Base-by-base conservation (phyloP, 2,888 invertebrate genomes). In the Drosophila kanekoi region DNA sequence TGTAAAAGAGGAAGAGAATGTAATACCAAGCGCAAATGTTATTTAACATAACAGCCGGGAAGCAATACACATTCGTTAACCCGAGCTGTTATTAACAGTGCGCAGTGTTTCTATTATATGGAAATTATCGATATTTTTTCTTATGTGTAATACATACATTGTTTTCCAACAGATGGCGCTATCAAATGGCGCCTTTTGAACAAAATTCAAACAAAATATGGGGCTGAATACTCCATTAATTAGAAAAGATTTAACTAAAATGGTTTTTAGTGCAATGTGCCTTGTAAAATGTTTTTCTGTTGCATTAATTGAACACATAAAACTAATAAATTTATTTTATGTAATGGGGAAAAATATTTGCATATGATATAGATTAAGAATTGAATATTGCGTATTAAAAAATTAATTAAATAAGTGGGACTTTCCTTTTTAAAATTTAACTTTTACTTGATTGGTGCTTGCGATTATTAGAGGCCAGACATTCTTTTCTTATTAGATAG, bases 1-100 rank as follows among this genome's bases (percentile, higher is more conserved):
- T 10, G 20, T 11, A 16, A 28, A 37, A 14, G n/a, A 73, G 70
- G 74, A 60, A 20, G 53, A 56, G 76, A 38, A 38, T 37, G 33
- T 13, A 57, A 20, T 28, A 9, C 14, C 32, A 33, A 67, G 2
- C 28, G 9, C 11, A 8, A 20, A 40, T 74, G 68, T 57, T 52
- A 38, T n/a, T 65, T 72, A 54, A 65, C 65, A 63, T 51, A 40
- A 28, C 40, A 35, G 33, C 41, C 23, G 18, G 33, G 8, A 20
- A 6, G 13, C 1, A 13, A 33, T 47, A 43, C 28, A 52, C 62
- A 48, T 56, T 33, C 2, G 18, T 28, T 28, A 28, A 28, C 8
- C 28, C 14, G 0, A 11, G 3, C 20, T 54, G 44, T n/a, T 52
- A 41, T 18, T 45, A 20, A 11, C 14, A 57, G 35, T 32, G 18